Percentiles rank a stretch among this genome's conserved stretches.
Conservation (phyloP, 2,797 vertebrate species). For the Lemur catta region DNA sequence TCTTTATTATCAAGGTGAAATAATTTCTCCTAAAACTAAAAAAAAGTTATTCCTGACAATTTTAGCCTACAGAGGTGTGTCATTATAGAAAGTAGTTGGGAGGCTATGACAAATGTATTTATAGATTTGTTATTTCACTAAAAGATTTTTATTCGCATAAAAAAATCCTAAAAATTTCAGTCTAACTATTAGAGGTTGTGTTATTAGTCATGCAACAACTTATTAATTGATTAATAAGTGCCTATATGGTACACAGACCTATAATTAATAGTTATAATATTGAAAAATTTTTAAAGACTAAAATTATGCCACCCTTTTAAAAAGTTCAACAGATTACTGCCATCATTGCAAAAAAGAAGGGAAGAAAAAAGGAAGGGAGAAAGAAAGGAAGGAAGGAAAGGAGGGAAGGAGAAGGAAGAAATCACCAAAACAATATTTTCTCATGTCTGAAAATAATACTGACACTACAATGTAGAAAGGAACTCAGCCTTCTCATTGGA, state of each 20-base stretch:
- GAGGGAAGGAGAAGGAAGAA: not conserved
- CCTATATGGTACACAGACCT: not conserved
- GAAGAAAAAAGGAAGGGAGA: too few species aligned
- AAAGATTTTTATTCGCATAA: not conserved
- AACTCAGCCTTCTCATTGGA: not conserved
- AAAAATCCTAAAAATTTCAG: not conserved
- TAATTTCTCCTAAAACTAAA: not conserved
- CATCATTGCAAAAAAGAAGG: not conserved
- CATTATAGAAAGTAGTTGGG: not conserved
- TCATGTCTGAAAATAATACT: not conserved
- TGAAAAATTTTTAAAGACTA: not conserved
- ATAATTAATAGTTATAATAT: not conserved
- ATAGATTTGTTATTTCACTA: not conserved
- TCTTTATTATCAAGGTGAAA: conserved; percentile 4
- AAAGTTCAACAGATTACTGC: not conserved
- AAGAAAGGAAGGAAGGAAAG: not conserved
- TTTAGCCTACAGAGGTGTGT: not conserved
- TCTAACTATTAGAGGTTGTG: not conserved
- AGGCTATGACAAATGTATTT: not conserved
- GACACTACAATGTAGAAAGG: not conserved
- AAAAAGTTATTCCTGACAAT: not conserved
- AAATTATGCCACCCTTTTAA: not conserved
- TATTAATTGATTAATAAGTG: not conserved
- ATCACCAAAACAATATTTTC: not conserved
- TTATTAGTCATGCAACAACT: not conserved